Base-by-base conservation (phyloP, 1,140 invertebrate genomes). In the Rhopalosiphum padi region DNA sequence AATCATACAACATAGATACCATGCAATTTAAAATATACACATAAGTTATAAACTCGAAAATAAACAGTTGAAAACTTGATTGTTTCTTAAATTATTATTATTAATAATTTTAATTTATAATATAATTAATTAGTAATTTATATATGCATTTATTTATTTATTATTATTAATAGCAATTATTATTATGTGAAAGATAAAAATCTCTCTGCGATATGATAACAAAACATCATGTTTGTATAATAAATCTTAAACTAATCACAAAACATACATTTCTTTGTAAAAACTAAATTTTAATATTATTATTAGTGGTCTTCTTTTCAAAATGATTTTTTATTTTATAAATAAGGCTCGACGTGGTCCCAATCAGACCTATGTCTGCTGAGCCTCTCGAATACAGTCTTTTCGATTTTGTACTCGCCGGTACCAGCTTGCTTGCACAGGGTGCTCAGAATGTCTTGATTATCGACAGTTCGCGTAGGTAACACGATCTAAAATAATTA, bases 371-470 rank as follows among this genome's bases (percentile, higher is more conserved):
- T 98, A 95, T 98, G 98, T 95, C 98, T 98, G 95, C 98, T 97
- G 94, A 98, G 96, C 94, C 97, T 96, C 95, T 97, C 97, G 94
- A 99, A 95, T 94, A 98, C 98, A 87, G 96, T 97, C 95, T 98
- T 98, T 95, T 98, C 97, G 94, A 99, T 98, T 55, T 98, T 96
- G 95, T 98, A 99, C 96, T 98, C 98, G 35, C 98, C 98, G 2
- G 98, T 97, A 95, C 98, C 98, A 55, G 98, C 98, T 96, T 99
- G 98, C 95, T 97, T 98, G 97, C 98, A 98, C 46, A 99, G 96
- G 0, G 98, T 99, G 95, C 98, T 98, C 94, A 99, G 96, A 94
- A 99, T 99, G 53, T 97, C 96, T 95, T 99, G 98, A 95, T 99
- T 98, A 95, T 98, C 98, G 94, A 99, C 98, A 30, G 98, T 98